Base-by-base conservation (phyloP, 2,888 invertebrate species). In the Amphipyra tragopoginis region DNA sequence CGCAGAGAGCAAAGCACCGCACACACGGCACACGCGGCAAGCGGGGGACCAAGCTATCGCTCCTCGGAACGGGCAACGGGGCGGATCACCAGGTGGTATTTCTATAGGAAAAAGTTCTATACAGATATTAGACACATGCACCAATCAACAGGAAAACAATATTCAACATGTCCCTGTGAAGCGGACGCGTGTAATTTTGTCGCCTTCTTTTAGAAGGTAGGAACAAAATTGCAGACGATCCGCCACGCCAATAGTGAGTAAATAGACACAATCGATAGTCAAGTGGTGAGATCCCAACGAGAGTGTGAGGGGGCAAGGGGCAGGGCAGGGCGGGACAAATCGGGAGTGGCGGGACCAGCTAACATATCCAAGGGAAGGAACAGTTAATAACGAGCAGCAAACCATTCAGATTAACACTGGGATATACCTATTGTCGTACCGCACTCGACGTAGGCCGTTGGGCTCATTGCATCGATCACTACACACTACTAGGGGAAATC, bases 361-460 rank as follows among this genome's bases (percentile, higher is more conserved):
- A 91, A 88, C 89, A 90, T 82, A 85, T 85, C 89, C 86, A 85
- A 84, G 86, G 84, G 72, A 77, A 84, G 85, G 86, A 82, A 91
- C 91, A 91, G 91, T 90, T 88, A 92, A 88, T 89, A 90, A 92
- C 94, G 94, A 93, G 94, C 94, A 94, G 95, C 95, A 93, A 93
- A 93, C 94, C 93, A 93, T 90, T 89, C 88, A 92, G 89, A 90
- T 84, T 79, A 90, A 89, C 88, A 90, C 85, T 88, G 90, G 88
- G 88, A 86, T 84, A 90, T 94, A 94, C 93, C 94, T 94, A 94
- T 86, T 79, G 85, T 81, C 77, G 84, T 63, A 80, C 83, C 84
- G 88, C 84, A 69, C 80, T 77, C 84, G 85, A 81, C 80, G 85
- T 71, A 79, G 84, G 86, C 85, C 86, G 83, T 82, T 84, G 80